Percentiles rank a stretch among this genome's conserved stretches.
Evolutionary conservation across 53 echinoderm and acorn worm species (phyloP).

Genomic region (Hippasteria phrygiana): DNA sequence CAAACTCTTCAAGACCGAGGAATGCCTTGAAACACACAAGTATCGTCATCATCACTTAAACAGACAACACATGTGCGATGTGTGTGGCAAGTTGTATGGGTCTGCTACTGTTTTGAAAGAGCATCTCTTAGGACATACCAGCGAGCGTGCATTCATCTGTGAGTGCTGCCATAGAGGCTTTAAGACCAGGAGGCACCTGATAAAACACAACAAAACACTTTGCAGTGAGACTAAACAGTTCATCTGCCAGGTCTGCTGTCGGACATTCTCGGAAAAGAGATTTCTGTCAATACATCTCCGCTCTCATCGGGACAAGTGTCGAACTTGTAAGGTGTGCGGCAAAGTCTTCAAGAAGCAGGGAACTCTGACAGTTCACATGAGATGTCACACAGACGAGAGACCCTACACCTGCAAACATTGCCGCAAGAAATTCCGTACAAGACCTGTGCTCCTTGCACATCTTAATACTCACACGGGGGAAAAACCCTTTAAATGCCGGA

Average conservation of each 20-base stretch:
- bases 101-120: neutral
- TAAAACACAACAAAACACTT: neutral
- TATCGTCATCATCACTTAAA: neutral
- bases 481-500: slow-evolving; percentile 30
- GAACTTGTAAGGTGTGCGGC: slow-evolving; percentile 19
- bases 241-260: slow-evolving; percentile 9
- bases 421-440: neutral
- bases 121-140: neutral
- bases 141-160: neutral
- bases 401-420: slow-evolving; percentile 29
- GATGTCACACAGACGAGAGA: neutral
- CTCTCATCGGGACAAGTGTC: slow-evolving; percentile 18
- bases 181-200: neutral
- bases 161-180: slow-evolving; percentile 12
- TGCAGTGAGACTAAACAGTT: no score
- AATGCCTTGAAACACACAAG: neutral
- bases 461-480: slow-evolving; percentile 24
- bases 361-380: neutral
- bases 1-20: neutral
- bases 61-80: slow-evolving; percentile 22
- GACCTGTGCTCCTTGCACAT: neutral
- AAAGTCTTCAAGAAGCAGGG: neutral
- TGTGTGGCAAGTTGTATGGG: neutral
- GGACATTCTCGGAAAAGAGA: neutral
- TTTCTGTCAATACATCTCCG: neutral